A percentile compares a stretch with the other conserved stretches of the same genome.
These are phyloP conservation scores for Eristalis arbustorum DNA, from an alignment of 2,888 invertebrate species.

Conservation along the genomic window DNA sequence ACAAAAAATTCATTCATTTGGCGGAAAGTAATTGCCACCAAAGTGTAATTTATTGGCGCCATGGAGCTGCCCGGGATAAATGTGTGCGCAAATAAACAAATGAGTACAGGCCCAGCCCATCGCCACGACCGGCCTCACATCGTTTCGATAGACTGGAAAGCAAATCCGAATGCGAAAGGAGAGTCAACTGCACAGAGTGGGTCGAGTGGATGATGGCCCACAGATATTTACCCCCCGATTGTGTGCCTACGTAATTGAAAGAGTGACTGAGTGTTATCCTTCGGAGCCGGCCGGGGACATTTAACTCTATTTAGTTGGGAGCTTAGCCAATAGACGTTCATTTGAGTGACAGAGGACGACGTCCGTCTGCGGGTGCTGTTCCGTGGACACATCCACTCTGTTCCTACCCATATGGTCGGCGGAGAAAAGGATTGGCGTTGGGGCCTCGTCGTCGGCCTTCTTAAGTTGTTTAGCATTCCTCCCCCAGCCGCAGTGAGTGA, in stretches of 20 bases:
- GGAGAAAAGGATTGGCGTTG: background rate
- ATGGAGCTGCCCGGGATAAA: conserved; percentile 33
- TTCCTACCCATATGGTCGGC: background rate
- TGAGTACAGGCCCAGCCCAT: conserved; percentile 6
- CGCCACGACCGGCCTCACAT: conserved; percentile 9
- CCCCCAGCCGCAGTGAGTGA: background rate
- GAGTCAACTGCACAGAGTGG: conserved; percentile 8
- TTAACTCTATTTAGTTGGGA: conserved; percentile 22
- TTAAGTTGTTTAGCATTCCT: background rate
- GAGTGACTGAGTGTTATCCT: conserved; percentile 33
- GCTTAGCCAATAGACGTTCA: conserved; percentile 1
- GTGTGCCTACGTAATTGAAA: conserved; percentile 46
- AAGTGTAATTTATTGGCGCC: conserved; percentile 60
- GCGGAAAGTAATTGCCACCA: conserved; percentile 55
- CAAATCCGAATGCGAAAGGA: conserved; percentile 9
- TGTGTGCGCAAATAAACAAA: conserved; percentile 46
- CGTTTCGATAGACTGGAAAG: conserved; percentile 17
- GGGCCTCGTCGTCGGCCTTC: background rate
- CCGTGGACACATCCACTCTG: background rate
- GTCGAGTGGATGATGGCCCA: background rate
- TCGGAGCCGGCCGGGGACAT: conserved; percentile 25
- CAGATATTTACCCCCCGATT: conserved; percentile 27
- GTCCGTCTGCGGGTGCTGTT: background rate
- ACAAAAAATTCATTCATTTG: conserved; percentile 45
- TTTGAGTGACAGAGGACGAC: background rate